Percentiles rank a stretch among this genome's conserved stretches.
phyloP scores from a whole-genome alignment of 2,113 vertebrate species.

The Hippocampus zosterae region DNA sequence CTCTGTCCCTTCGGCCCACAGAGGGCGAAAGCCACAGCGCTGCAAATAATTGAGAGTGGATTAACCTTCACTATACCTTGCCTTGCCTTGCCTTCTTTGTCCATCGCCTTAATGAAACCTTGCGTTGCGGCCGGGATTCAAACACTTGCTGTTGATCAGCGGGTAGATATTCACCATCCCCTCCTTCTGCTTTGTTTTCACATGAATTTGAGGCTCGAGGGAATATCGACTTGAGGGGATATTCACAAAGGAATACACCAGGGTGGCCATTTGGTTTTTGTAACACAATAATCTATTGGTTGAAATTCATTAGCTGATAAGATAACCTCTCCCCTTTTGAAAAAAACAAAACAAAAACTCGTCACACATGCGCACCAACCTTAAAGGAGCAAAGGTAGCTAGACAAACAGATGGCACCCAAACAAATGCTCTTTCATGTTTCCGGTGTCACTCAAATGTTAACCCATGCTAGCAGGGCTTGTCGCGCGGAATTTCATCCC shows the following conservation, averaged over 20 bases:
- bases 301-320: conserved; percentile 10
- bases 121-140: conserved; percentile 59
- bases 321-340: not conserved
- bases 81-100: conserved; percentile 66
- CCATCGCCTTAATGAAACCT: conserved; percentile 41
- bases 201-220: conserved; percentile 26
- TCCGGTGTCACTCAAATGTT: conserved; percentile 26
- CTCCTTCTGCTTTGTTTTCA: conserved; percentile 22
- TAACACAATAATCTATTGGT: conserved; percentile 26
- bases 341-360: not conserved
- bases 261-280: conserved; percentile 18
- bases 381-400: conserved; percentile 20
- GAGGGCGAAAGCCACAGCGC: conserved; percentile 34
- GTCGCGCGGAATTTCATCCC: not conserved
- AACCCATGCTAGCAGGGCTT: not conserved
- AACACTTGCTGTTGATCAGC: conserved; percentile 41
- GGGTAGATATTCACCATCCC: conserved; percentile 16
- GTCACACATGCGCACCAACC: not conserved
- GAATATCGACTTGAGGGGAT: conserved; percentile 14
- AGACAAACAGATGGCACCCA: conserved; percentile 34
- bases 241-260: conserved; percentile 15
- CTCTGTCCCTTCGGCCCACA: conserved; percentile 26
- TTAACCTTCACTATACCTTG: conserved; percentile 53
- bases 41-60: conserved; percentile 28
- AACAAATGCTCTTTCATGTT: conserved; percentile 8